Evolutionary conservation across 2,113 vertebrate genomes (phyloP).

Genomic region (Neomonachus schauinslandi): DNA sequence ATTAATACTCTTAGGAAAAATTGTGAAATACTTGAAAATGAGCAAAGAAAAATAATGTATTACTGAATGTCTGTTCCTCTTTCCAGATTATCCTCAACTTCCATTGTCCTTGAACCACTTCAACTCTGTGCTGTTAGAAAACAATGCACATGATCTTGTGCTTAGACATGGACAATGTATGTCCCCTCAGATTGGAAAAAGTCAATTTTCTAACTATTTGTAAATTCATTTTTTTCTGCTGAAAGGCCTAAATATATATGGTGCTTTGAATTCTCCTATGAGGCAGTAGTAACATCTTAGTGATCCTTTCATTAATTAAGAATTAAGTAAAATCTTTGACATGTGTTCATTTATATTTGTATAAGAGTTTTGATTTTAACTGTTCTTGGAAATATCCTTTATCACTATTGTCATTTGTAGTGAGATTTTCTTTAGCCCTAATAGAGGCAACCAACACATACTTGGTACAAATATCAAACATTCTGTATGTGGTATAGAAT

Average conservation of each 20-base stretch:
- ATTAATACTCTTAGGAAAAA: not conserved
- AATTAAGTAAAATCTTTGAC: not conserved
- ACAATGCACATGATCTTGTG: not conserved
- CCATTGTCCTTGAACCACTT: not conserved
- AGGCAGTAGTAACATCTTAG: not conserved
- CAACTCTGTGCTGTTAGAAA: not conserved
- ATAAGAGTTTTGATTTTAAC: not conserved
- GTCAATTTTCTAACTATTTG: not conserved
- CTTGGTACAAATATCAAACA: not conserved
- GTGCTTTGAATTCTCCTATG: not conserved
- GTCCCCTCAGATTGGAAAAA: not conserved
- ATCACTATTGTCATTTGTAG: not conserved
- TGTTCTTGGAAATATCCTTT: constrained; percentile 16
- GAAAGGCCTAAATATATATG: not conserved
- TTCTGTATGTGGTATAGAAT: not conserved
- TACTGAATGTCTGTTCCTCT: not conserved
- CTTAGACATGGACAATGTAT: not conserved
- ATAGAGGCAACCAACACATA: not conserved
- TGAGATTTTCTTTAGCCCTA: not conserved
- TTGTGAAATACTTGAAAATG: not conserved
- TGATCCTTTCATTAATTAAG: not conserved
- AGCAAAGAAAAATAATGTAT: not conserved
- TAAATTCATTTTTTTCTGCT: not conserved
- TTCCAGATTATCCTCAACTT: not conserved
- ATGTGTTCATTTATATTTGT: not conserved